Base-by-base conservation (phyloP, 2,113 vertebrate genomes). In the Corythoichthys haematopterus region DNA sequence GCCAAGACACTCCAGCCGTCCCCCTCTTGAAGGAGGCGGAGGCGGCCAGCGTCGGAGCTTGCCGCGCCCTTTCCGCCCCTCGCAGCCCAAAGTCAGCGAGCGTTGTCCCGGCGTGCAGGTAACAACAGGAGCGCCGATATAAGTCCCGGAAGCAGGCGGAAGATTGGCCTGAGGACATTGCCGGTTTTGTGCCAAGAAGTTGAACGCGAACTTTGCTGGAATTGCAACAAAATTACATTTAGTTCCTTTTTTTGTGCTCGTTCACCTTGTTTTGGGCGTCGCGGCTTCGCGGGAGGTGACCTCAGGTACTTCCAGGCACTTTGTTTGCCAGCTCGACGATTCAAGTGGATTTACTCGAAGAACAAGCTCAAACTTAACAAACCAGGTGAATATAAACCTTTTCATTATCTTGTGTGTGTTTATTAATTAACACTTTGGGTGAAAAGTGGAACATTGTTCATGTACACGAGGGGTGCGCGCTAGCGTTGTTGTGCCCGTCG, bases 61-160 rank as follows among this genome's bases (percentile, higher is more conserved):
- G 74, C 82, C 86, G 77, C 86, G 40, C 86, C 84, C 78, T 75
- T 74, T 65, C 14, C 36, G 36, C 72, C 33, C 48, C 48, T 51
- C 47, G 33, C 35, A 65, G 7, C 63, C 47, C 28, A 16, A 35
- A 57, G 48, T 50, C 48, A 13, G 47, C 8, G 3, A 2, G 14
- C 0, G 2, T 20, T 15, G 37, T 64, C 14, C 33, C 7, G 72
- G 69, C 56, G 70, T 70, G 20, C 85, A 88, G 84, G 85, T 83
- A 78, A 66, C 53, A 2, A 38, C 63, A 46, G 11, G 28, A 62
- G 43, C 0, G 15, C 35, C 14, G 14, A 16, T 12, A 65, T 8
- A 38, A 28, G 2, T 62, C 48, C 63, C 43, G 63, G 63, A 65
- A 65, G 15, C 14, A 13, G 2, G 7, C 15, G 48, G 4, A 3